phyloP scores from a whole-genome alignment of 1,140 invertebrate genomes.

The Calephelis virginiensis region DNA sequence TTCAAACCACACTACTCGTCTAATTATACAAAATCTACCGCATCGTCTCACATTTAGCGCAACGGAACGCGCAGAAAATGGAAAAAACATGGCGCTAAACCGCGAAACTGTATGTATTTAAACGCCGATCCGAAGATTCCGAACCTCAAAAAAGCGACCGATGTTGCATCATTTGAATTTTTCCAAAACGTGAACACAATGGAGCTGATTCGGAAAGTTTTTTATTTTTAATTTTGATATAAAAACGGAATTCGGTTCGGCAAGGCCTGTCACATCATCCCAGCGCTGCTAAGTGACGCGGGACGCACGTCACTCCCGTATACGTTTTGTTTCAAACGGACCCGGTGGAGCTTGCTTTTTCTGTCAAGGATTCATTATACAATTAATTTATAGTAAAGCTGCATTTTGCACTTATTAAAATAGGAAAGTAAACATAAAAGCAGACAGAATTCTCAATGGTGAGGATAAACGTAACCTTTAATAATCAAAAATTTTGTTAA shows the following conservation, averaged over 20 bases:
- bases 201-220: slow-evolving; percentile 67
- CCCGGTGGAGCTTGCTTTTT: slow-evolving; percentile 65
- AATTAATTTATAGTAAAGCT: slow-evolving; percentile 51
- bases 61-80: slow-evolving; percentile 68
- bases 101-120: slow-evolving; percentile 76
- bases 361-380: slow-evolving; percentile 54
- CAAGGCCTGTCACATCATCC: slow-evolving; percentile 75
- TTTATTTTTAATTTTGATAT: slow-evolving; percentile 70
- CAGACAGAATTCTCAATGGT: too few species aligned
- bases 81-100: slow-evolving; percentile 77
- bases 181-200: slow-evolving; percentile 77
- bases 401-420: neutral
- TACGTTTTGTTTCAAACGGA: slow-evolving; percentile 73
- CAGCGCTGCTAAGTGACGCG: slow-evolving; percentile 76
- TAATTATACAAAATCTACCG: slow-evolving; percentile 69
- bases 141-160: slow-evolving; percentile 60
- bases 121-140: slow-evolving; percentile 71
- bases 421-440: neutral
- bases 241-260: slow-evolving; percentile 73
- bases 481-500: too few species aligned
- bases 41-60: slow-evolving; percentile 52
- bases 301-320: slow-evolving; percentile 69
- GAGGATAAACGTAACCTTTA: too few species aligned
- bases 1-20: slow-evolving; percentile 59
- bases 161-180: slow-evolving; percentile 72